phyloP scores from a whole-genome alignment of 2,797 vertebrate species.

The Pogonophryne albipinna region DNA sequence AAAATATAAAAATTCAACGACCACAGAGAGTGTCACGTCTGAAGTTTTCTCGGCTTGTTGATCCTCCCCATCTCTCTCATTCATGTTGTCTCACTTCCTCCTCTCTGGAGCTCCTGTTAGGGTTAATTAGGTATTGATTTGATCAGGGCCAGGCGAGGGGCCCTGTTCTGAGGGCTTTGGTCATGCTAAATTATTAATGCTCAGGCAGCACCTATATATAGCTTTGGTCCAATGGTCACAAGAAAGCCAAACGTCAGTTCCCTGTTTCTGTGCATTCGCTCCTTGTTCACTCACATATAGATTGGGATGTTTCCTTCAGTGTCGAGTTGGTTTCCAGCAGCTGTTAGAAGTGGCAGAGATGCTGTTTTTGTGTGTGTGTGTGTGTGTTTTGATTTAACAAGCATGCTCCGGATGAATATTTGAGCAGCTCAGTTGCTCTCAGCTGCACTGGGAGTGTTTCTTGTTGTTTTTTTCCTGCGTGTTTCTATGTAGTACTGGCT shows the following conservation, averaged over 20 bases:
- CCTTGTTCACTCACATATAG: slow-evolving; percentile 7
- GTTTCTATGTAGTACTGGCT: slow-evolving; percentile 6
- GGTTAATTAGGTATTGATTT: slow-evolving; percentile 76
- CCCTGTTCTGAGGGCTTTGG: slow-evolving; percentile 47
- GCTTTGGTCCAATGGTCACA: slow-evolving; percentile 41
- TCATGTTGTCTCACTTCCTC: slow-evolving; percentile 31
- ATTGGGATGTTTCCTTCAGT: slow-evolving; percentile 33
- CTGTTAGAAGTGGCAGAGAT: slow-evolving; percentile 26
- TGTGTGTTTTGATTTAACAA: slow-evolving; percentile 42
- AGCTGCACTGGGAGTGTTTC: not conserved
- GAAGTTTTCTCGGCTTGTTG: slow-evolving; percentile 8
- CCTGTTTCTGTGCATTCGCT: not conserved
- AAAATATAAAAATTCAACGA: not conserved
- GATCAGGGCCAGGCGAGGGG: slow-evolving; percentile 42
- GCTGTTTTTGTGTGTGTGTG: slow-evolving; percentile 21
- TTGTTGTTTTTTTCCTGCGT: not conserved
- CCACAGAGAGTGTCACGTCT: not conserved
- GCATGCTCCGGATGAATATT: slow-evolving; percentile 32
- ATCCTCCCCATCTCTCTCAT: not conserved
- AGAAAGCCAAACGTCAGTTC: slow-evolving; percentile 24
- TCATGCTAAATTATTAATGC: slow-evolving; percentile 75
- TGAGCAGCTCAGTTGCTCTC: slow-evolving; percentile 52
- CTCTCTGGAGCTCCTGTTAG: slow-evolving; percentile 37
- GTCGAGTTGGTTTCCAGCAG: slow-evolving; percentile 28
- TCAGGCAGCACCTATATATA: slow-evolving; percentile 66